A percentile compares a stretch with the other conserved stretches of the same genome.
Conservation (phyloP, 1,140 invertebrate species). For the Zeugodacus cucurbitae region DNA sequence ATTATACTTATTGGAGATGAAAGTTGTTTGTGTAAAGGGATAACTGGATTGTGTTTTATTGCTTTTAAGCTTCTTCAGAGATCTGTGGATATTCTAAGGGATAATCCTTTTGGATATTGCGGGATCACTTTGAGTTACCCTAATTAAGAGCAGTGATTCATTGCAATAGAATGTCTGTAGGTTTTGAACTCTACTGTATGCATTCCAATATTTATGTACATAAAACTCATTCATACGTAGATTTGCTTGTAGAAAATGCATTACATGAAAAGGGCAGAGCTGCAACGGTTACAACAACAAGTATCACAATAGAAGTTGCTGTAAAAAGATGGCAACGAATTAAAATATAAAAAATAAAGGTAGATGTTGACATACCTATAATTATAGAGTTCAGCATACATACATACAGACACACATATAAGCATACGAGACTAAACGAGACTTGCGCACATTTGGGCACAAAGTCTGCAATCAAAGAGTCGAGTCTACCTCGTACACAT, state of each 20-base stretch:
- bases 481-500: neutral
- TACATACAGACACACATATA: neutral
- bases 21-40: too few species aligned
- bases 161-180: neutral
- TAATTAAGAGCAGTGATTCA: neutral
- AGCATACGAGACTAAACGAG: neutral
- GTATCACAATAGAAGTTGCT: neutral
- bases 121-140: too few species aligned
- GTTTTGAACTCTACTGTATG: neutral
- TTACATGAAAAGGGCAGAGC: neutral
- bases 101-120: too few species aligned
- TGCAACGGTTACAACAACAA: neutral
- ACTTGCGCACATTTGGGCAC: neutral
- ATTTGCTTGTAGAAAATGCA: neutral
- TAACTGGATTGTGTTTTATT: too few species aligned
- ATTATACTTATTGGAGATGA: too few species aligned
- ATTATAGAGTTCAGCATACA: neutral
- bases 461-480: neutral
- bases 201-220: neutral
- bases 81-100: too few species aligned
- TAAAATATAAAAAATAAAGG: neutral
- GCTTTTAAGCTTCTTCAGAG: too few species aligned
- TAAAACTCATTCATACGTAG: neutral
- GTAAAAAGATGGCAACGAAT: neutral
- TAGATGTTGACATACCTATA: neutral